Evolutionary conservation across 2,797 vertebrate genomes (phyloP).

Genomic region (Fratercula arctica): DNA sequence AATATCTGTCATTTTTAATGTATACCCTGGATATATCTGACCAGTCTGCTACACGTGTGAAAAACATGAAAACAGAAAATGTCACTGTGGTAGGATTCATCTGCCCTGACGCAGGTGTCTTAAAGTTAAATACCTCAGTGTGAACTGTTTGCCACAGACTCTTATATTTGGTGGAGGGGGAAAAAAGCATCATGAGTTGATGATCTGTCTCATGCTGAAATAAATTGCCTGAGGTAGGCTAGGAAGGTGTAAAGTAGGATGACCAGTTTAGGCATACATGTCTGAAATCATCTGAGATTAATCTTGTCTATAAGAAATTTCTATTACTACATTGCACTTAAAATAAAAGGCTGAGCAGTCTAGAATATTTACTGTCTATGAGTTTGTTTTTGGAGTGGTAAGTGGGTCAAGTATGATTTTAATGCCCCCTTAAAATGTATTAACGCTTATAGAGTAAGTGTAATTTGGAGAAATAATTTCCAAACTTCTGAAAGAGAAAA

Average conservation of each 20-base stretch:
- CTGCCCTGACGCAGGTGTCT: not conserved
- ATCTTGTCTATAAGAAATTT: not conserved
- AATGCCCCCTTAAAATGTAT: not conserved
- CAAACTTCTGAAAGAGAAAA: not conserved
- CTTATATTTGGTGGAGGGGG: not conserved
- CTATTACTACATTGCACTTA: not conserved
- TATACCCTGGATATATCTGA: constrained; percentile 20
- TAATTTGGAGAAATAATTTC: not conserved
- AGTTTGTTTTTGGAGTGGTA: not conserved
- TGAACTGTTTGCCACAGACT: not conserved
- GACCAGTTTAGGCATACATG: not conserved
- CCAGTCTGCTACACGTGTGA: not conserved
- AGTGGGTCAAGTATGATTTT: not conserved
- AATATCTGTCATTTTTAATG: constrained; percentile 45
- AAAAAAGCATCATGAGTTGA: not conserved
- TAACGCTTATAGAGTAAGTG: not conserved
- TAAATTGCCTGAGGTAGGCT: not conserved
- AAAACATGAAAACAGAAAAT: constrained; percentile 22
- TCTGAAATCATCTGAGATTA: not conserved
- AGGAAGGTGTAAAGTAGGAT: not conserved
- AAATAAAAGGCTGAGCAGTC: not conserved
- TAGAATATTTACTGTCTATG: not conserved
- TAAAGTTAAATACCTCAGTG: not conserved
- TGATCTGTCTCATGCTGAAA: not conserved
- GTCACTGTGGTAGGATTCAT: not conserved